Base-by-base conservation (phyloP, 2,888 invertebrate genomes). In the Acanthacorydalis orientalis region DNA sequence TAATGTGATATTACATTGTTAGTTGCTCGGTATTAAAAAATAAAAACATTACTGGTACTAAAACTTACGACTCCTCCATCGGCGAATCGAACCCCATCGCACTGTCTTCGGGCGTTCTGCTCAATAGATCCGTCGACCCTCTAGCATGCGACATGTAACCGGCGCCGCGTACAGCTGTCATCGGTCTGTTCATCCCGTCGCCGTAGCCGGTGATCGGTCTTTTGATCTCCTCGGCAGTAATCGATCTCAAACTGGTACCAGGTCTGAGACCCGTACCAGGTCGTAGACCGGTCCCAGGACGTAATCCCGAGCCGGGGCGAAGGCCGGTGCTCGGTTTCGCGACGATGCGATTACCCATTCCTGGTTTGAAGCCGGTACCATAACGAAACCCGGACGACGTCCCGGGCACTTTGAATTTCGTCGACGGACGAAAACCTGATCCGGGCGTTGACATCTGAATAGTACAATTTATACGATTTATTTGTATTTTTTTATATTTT, bases 101-200 rank as follows among this genome's bases (percentile, higher is more conserved):
- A 43, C 70, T 63, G n/a, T 65, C 64, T 12, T 65, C 64, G 52
- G 68, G 68, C 0, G 67, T 63, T 53, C 85, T 82, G 56, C 85
- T 78, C 50, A 91, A 67, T 6, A 86, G 88, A 62, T 91, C 84
- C 58, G 89, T 83, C 51, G 75, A 63, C 51, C 71, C 71, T 53
- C 70, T 73, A 54, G 65, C 74, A 58, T 75, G 77, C 2, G 92
- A 90, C 4, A 90, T 90, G 64, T 91, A 98, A 1, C 98, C 98
- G 31, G 92, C 96, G 8, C 92, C 96, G 49, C 92, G 75, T 37
- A 97, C 90, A 2, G 97, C 96, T 3, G 98, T 98, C 75, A 97
- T 93, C 1, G 98, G 97, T 48, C 98, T 54, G 47, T 60, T 66
- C 4, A 63, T 56, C 9, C 50, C 47, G 31, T 44, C 44, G 4